Evolutionary conservation across 2,888 invertebrate genomes (phyloP), one percentile per base, ranked within the genome.

Genomic region (Nemurella pictetii): DNA sequence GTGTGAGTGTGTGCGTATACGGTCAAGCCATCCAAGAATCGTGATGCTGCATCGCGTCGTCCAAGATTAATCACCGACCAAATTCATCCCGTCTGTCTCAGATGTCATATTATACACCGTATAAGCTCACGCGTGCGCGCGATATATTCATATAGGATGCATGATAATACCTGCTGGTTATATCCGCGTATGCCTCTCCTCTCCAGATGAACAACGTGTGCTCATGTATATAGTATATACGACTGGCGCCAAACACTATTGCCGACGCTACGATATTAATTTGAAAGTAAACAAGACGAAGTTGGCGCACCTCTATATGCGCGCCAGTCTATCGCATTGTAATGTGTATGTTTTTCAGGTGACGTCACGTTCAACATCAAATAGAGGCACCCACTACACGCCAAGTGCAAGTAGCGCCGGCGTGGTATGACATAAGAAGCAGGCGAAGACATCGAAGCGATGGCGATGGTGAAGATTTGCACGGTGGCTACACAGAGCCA

Each of bases 251-350:
- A 75, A 75, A 4, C 75, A n/a, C 26, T 7, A 75, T 20, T 4
- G 75, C 28, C 75, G 75, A 9, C 55, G 9, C 55, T 55, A 20
- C 20, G 55, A 28, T 75, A 75, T 75, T 75, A 75, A 75, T 75
- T 75, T 75, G 75, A 75, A 75, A 75, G 75, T 75, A 75, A 75
- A 75, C 75, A 75, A 75, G 75, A 26, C 28, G 75, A 12, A 9
- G 7, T 2, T 7, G 75, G 26, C 75, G 75, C 75, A 75, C 75
- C 75, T 75, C 5, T 36, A 36, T 36, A 36, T 2, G 7, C 75
- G 75, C 7, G 26, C 75, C 3, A 4, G 75, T 75, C 75, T 75
- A 25, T 27, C 28, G 28, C 55, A 55, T 55, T 55, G 55, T 55
- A 55, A 55, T 55, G 20, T 55, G 55, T 55, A 55, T 55, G 55